These are phyloP conservation scores for Bagarius yarrelli DNA, from an alignment of 2,113 vertebrate species.

Conservation along the genomic window DNA sequence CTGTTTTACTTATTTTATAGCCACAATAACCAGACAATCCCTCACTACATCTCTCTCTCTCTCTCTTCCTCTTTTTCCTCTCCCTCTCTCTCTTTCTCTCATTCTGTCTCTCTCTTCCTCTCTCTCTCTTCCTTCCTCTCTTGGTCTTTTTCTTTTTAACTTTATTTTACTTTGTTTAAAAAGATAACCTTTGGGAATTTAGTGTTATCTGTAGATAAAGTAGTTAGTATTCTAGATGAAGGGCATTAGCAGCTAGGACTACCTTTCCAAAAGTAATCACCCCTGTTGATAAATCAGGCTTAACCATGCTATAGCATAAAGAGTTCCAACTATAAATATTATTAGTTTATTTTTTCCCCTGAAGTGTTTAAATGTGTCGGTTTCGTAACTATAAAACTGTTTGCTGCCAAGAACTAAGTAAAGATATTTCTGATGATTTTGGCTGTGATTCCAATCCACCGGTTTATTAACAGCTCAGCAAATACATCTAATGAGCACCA, in stretches of 20 bases:
- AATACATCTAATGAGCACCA: conserved; percentile 2
- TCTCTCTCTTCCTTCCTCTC: not conserved
- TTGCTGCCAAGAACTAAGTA: not conserved
- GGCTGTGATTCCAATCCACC: not conserved
- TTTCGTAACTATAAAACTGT: not conserved
- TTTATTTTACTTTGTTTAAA: too few species aligned
- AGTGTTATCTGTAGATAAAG: too few species aligned
- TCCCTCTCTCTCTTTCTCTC: not conserved
- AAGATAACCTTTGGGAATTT: too few species aligned
- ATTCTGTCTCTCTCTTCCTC: not conserved
- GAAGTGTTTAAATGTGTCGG: not conserved
- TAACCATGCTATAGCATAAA: too few species aligned
- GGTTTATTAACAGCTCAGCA: conserved; percentile 21
- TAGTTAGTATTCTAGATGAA: too few species aligned
- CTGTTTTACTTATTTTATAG: not conserved
- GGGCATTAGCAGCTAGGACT: too few species aligned
- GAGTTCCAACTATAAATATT: too few species aligned
- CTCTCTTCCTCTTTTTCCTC: too few species aligned
- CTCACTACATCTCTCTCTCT: not conserved
- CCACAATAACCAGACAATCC: not conserved
- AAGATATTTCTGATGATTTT: conserved; percentile 13
- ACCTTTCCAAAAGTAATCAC: too few species aligned
- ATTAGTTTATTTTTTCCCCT: too few species aligned
- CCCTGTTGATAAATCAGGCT: too few species aligned
- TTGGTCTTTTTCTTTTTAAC: too few species aligned